Conservation (phyloP, 2,113 vertebrate genomes). For the Hiodon tergisus region DNA sequence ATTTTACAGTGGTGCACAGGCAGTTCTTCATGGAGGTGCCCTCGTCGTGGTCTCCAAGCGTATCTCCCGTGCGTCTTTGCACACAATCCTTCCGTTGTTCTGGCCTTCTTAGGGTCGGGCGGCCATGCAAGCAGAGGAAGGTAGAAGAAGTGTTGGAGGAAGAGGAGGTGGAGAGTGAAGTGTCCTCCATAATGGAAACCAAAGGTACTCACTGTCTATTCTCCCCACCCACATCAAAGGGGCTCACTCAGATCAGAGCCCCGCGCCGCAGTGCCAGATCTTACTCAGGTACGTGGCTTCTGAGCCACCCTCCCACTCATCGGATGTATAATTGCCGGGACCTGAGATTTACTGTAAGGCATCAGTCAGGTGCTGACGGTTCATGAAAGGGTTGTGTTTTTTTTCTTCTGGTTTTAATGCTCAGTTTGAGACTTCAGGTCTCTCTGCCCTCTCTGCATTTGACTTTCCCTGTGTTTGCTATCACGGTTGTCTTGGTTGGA, state of each 20-base stretch:
- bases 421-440: neutral
- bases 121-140: slow-evolving; percentile 55
- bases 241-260: too few species aligned
- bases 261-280: too few species aligned
- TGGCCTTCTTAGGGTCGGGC: slow-evolving; percentile 57
- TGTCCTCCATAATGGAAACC: slow-evolving; percentile 56
- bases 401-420: neutral
- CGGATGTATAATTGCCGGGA: neutral
- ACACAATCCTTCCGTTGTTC: neutral
- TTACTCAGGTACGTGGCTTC: too few species aligned
- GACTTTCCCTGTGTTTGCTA: neutral
- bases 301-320: too few species aligned
- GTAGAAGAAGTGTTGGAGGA: slow-evolving; percentile 44
- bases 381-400: neutral
- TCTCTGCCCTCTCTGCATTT: neutral
- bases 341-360: neutral
- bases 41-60: too few species aligned
- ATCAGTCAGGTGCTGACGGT: neutral
- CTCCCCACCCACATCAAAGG: too few species aligned
- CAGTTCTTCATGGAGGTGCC: too few species aligned
- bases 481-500: neutral
- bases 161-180: slow-evolving; percentile 58
- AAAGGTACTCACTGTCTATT: slow-evolving; percentile 50
- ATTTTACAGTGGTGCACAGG: too few species aligned
- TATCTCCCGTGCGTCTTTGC: neutral